Conservation (phyloP, 2,888 invertebrate species). For the Acrobasis suavella region DNA sequence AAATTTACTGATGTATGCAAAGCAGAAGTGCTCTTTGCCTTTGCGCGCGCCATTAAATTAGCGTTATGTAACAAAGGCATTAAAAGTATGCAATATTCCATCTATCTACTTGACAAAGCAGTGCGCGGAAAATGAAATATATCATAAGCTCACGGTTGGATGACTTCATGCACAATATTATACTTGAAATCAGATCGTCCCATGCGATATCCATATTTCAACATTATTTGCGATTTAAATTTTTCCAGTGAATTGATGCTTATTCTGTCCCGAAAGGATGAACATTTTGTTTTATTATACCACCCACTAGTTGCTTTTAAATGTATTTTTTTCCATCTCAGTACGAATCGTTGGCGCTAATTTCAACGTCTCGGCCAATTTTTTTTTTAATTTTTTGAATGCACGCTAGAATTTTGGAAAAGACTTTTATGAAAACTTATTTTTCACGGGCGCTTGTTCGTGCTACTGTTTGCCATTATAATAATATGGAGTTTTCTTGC, state of each 20-base stretch:
- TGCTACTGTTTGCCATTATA: no score
- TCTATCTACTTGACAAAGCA: constrained; percentile 31
- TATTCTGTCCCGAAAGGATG: neutral
- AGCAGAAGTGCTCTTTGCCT: constrained; percentile 42
- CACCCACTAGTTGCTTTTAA: no score
- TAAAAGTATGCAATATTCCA: constrained; percentile 49
- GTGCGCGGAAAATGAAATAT: constrained; percentile 24
- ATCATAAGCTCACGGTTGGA: constrained; percentile 20
- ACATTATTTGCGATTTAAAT: constrained; percentile 9
- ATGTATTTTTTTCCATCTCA: no score
- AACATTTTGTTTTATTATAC: no score
- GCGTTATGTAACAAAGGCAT: constrained; percentile 45
- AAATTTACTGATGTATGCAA: constrained; percentile 35
- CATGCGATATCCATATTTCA: constrained; percentile 11
- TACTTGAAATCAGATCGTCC: constrained; percentile 15
- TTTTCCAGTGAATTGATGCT: neutral
- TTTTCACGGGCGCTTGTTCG: no score
- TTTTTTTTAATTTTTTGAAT: no score
- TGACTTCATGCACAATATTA: constrained; percentile 25
- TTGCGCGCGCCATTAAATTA: constrained; percentile 48
- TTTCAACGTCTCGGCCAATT: no score
- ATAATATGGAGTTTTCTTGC: no score
- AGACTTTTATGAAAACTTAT: no score
- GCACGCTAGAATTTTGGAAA: no score
- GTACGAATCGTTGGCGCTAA: no score